phyloP scores from a whole-genome alignment of 2,113 vertebrate genomes.

The Urocynchramus pylzowi region DNA sequence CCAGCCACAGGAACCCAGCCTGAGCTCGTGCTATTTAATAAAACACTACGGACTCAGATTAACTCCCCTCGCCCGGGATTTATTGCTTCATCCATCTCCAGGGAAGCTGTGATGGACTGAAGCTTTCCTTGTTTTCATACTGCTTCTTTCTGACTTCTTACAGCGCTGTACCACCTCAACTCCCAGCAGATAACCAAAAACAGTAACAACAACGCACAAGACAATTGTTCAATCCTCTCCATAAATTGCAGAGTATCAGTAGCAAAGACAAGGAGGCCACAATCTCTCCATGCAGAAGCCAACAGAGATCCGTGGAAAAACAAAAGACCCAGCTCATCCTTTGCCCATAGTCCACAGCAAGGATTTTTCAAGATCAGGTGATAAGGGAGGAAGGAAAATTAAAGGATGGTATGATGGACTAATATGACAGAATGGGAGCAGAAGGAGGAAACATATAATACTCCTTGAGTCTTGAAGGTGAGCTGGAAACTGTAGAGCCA shows the following conservation, averaged over 20 bases:
- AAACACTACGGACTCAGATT: background rate
- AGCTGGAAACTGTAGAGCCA: background rate
- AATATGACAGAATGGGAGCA: fast-evolving
- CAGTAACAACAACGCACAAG: background rate
- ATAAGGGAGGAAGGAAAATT: background rate
- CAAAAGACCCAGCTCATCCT: background rate
- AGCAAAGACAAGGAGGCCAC: background rate
- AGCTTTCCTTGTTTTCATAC: constrained; percentile 11
- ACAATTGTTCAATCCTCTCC: constrained; percentile 2
- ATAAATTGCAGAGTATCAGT: background rate
- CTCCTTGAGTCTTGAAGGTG: background rate
- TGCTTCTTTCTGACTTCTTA: constrained; percentile 6
- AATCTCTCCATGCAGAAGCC: background rate
- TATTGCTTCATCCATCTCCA: constrained; percentile 20
- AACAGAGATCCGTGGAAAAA: background rate
- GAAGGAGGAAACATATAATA: background rate
- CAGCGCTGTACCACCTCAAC: background rate
- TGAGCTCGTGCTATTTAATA: background rate
- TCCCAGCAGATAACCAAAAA: constrained; percentile 22
- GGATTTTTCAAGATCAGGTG: background rate
- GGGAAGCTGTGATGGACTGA: constrained; percentile 5
- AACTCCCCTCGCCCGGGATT: background rate
- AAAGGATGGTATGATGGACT: background rate
- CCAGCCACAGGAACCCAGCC: background rate
- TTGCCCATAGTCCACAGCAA: background rate